Evolutionary conservation across 1,140 invertebrate species (phyloP), one percentile per base, ranked within the genome.

Genomic region (Berghia stephanieae): DNA sequence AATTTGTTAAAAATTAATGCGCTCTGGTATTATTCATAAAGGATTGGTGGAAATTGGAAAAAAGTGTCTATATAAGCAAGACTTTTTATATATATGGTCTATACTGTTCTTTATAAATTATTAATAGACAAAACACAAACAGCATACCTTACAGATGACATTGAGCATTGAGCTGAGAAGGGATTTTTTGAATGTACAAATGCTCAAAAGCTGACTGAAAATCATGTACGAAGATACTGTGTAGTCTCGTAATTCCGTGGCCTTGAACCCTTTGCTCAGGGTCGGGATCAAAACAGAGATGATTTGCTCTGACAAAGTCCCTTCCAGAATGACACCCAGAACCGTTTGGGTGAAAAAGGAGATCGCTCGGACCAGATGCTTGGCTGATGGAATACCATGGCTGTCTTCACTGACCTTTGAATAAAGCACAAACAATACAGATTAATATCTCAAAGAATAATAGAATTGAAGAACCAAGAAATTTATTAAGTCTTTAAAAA

Each of bases 341-440:
- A 94, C 86, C 2, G 93, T 92, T 2, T 93, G 92, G 73, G 93
- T 93, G 84, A 94, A 95, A 88, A 96, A 96, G 3, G 93, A 93
- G 83, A 95, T 93, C 10, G 94, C 89, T 1, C 93, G 93, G 67
- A 92, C 93, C 16, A 96, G 87, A 27, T 82, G 82, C 6, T 76
- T 18, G 18, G 80, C 43, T 57, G 46, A 60, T 10, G 40, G 57
- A 21, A 4, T 77, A 24, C 75, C 57, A 49, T 13, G 46, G 46
- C 46, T 49, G n/a, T 49, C 46, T 49, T n/a, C 46, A n/a, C n/a
- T n/a, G n/a, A n/a, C n/a, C n/a, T n/a, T n/a, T n/a, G n/a, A n/a
- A n/a, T n/a, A n/a, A n/a, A n/a, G n/a, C n/a, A n/a, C n/a, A n/a
- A n/a, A n/a, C n/a, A n/a, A n/a, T n/a, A n/a, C n/a, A n/a, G n/a